phyloP scores from a whole-genome alignment of 2,888 invertebrate species.

The Papilio demoleus region DNA sequence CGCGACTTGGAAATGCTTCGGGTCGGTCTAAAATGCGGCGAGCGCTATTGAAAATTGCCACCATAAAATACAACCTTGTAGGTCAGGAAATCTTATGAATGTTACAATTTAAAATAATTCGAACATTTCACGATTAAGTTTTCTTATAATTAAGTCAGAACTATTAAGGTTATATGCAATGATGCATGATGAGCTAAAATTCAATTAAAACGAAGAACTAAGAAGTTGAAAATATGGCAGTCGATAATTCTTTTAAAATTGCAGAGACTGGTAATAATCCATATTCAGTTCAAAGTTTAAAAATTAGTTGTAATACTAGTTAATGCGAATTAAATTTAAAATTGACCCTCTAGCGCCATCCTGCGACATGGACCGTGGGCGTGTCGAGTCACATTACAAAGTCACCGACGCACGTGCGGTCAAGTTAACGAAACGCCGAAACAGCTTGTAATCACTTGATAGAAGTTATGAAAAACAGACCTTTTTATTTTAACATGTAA shows the following conservation, averaged over 20 bases:
- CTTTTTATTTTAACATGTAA: not conserved
- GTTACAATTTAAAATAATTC: not conserved
- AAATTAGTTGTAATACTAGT: no score
- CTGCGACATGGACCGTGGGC: conserved; percentile 43
- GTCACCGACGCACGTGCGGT: conserved; percentile 46
- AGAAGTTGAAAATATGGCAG: no score
- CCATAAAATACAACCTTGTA: conserved; percentile 21
- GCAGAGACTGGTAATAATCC: not conserved
- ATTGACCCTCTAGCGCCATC: conserved; percentile 43
- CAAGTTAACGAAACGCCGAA: not conserved
- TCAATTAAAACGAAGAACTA: no score
- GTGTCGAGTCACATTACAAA: conserved; percentile 54
- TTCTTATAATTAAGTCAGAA: not conserved
- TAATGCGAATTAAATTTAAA: conserved; percentile 28
- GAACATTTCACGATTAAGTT: not conserved
- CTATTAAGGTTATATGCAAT: not conserved
- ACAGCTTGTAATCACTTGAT: not conserved
- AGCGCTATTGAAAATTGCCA: conserved; percentile 25
- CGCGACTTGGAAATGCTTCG: conserved; percentile 47
- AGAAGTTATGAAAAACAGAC: not conserved
- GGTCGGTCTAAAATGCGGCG: conserved; percentile 31
- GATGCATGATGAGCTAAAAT: no score
- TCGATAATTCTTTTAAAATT: no score
- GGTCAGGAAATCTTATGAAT: conserved; percentile 5
- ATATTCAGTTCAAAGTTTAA: no score